Percentiles rank a stretch among this genome's conserved stretches.
phyloP scores from a whole-genome alignment of 2,113 vertebrate species.

The Datnioides undecimradiatus region DNA sequence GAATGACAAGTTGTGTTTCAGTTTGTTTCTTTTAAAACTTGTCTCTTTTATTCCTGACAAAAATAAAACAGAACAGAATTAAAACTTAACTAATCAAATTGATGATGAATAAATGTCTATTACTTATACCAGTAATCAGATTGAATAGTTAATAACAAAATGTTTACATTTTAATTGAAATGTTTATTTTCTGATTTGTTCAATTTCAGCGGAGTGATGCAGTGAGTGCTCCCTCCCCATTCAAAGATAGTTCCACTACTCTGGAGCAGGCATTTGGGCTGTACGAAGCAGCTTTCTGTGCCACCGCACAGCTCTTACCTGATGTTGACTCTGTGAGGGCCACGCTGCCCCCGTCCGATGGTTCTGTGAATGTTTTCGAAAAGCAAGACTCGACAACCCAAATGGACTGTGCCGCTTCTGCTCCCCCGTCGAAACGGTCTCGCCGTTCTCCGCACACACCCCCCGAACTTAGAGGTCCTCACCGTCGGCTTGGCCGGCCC shows the following conservation, averaged over 20 bases:
- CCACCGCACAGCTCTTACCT: slow-evolving; percentile 52
- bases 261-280: slow-evolving; percentile 66
- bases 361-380: slow-evolving; percentile 44
- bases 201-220: slow-evolving; percentile 55
- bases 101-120: not conserved
- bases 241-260: slow-evolving; percentile 48
- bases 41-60: not conserved
- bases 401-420: slow-evolving; percentile 49
- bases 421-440: slow-evolving; percentile 64
- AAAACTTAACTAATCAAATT: not conserved
- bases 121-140: not conserved
- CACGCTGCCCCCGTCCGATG: slow-evolving; percentile 17
- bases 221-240: slow-evolving; percentile 38
- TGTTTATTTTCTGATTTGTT: not conserved
- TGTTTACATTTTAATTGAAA: not conserved
- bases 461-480: slow-evolving; percentile 42
- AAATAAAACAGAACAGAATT: not conserved
- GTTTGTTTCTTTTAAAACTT: no score
- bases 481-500: not conserved
- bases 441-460: slow-evolving; percentile 44
- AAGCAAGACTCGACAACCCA: slow-evolving; percentile 69
- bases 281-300: slow-evolving; percentile 66
- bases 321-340: slow-evolving; percentile 46
- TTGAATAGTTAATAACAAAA: not conserved
- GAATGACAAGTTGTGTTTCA: slow-evolving; percentile 1